phyloP scores from a whole-genome alignment of 1,140 invertebrate genomes.

The Rhagoletis pomonella region DNA sequence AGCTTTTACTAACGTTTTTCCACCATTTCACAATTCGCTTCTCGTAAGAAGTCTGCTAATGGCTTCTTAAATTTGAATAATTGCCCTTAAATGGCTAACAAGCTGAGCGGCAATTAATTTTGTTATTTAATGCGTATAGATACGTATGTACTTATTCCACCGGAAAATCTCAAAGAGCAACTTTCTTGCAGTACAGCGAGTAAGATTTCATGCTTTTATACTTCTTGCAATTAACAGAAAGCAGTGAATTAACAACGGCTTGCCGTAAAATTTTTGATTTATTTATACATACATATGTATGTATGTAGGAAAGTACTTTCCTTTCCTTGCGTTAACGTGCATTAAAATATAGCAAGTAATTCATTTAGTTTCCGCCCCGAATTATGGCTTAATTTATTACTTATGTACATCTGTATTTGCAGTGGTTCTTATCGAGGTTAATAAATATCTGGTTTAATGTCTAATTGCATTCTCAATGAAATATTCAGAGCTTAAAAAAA shows the following conservation, averaged over 20 bases:
- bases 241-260: no score
- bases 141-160: neutral
- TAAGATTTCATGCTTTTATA: neutral
- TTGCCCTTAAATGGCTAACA: constrained; percentile 10
- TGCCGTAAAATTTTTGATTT: no score
- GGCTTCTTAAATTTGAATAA: constrained; percentile 17
- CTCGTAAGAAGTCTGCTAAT: neutral
- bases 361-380: neutral
- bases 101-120: neutral
- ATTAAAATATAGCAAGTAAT: neutral
- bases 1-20: neutral
- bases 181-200: neutral
- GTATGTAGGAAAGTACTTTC: neutral
- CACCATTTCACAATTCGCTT: no score
- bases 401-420: neutral
- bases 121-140: neutral
- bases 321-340: neutral
- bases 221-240: no score
- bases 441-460: neutral
- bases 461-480: neutral
- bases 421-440: neutral
- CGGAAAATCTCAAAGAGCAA: neutral
- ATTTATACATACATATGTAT: neutral
- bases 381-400: neutral
- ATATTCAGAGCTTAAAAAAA: no score